These are phyloP conservation scores for Corythornis madagascariensis DNA, from an alignment of 2,113 vertebrate genomes.

Conservation along the genomic window DNA sequence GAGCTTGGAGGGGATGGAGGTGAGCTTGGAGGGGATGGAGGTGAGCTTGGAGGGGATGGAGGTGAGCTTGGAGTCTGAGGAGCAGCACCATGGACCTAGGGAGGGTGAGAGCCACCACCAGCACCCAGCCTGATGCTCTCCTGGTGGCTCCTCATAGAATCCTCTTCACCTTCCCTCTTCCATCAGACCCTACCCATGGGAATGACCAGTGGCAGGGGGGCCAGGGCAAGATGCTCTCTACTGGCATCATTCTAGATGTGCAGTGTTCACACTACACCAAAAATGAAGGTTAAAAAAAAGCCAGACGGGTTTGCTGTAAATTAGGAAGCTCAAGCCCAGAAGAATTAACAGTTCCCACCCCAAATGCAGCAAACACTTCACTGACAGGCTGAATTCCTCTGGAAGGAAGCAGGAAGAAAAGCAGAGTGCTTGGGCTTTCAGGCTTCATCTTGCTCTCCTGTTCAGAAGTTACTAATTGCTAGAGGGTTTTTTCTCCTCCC, in stretches of 20 bases:
- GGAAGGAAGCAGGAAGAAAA: background rate
- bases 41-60: too few relatives aligned
- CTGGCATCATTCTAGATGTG: background rate
- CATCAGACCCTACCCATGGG: background rate
- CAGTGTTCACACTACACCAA: background rate
- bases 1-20: too few relatives aligned
- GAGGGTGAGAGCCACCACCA: background rate
- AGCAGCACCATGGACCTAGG: background rate
- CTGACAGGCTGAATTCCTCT: background rate
- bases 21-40: too few relatives aligned
- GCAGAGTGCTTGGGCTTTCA: background rate
- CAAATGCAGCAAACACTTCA: background rate
- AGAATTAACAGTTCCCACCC: background rate
- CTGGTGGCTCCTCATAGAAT: background rate
- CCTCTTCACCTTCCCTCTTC: background rate
- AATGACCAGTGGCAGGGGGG: background rate
- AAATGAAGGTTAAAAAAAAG: background rate
- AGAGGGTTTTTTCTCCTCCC: background rate
- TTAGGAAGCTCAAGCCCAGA: background rate
- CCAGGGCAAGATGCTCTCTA: background rate
- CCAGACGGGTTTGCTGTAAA: background rate
- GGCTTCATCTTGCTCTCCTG: background rate
- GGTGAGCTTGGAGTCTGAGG: too few relatives aligned
- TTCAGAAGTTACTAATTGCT: constrained; percentile 45
- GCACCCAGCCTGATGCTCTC: background rate